Percentiles rank a stretch among this genome's conserved stretches.
Evolutionary conservation across 2,888 invertebrate species (phyloP).

Genomic region (Charanyca ferruginea): DNA sequence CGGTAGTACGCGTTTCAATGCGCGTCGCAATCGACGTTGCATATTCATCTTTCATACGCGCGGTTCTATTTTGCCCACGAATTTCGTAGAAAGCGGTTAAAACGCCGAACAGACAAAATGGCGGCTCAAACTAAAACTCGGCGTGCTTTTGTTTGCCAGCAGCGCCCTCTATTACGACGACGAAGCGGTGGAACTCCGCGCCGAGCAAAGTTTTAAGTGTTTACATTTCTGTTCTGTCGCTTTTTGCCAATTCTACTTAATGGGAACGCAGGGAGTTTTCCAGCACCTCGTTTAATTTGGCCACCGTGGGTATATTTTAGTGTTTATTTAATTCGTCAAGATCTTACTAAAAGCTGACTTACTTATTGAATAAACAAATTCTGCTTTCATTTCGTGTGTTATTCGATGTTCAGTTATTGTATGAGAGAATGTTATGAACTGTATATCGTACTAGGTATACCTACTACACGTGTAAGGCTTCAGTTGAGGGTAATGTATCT

Average conservation of each 20-base stretch:
- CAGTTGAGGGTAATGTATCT: not conserved
- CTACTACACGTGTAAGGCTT: not conserved
- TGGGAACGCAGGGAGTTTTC: slow-evolving; percentile 83
- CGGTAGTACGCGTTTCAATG: slow-evolving; percentile 71
- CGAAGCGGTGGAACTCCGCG: slow-evolving; percentile 78
- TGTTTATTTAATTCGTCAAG: slow-evolving; percentile 82
- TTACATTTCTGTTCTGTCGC: slow-evolving; percentile 89
- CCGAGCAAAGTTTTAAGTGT: slow-evolving; percentile 89
- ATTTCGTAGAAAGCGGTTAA: slow-evolving; percentile 81
- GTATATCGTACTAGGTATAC: not conserved
- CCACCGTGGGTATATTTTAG: slow-evolving; percentile 76
- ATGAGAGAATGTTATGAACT: not conserved
- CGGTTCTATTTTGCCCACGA: slow-evolving; percentile 78
- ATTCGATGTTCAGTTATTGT: slow-evolving; percentile 42
- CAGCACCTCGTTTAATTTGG: slow-evolving; percentile 86
- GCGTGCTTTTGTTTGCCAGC: slow-evolving; percentile 86
- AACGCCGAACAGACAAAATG: slow-evolving; percentile 83
- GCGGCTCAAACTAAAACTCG: slow-evolving; percentile 81
- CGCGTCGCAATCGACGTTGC: slow-evolving; percentile 74
- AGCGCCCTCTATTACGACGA: slow-evolving; percentile 84
- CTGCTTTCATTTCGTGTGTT: slow-evolving; percentile 51
- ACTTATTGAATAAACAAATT: slow-evolving; percentile 66
- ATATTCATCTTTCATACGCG: slow-evolving; percentile 86
- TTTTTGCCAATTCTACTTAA: slow-evolving; percentile 89
- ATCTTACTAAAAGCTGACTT: slow-evolving; percentile 68